Base-by-base conservation (phyloP, 2,797 vertebrate genomes). In the Tenualosa ilisha region DNA sequence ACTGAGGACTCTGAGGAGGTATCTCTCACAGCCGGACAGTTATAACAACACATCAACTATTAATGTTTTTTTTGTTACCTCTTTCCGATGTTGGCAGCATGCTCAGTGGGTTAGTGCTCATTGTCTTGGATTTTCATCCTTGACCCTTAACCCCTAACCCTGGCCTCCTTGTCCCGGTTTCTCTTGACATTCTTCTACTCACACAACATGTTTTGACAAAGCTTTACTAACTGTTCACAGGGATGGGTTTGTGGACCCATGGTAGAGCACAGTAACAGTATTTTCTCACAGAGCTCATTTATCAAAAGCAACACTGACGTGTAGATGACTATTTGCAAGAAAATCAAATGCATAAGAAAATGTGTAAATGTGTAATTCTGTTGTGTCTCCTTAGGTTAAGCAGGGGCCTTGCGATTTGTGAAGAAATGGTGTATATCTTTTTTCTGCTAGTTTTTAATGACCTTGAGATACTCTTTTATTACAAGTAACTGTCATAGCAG, bases 391-490 rank as follows among this genome's bases (percentile, higher is more conserved):
- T 87, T 81, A 61, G 84, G 86, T 84, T 84, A 68, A 86, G 65
- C 85, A 81, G 84, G 88, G 90, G 86, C 85, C 87, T 90, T 92
- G 81, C 86, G 40, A 86, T 82, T 87, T 87, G 86, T 90, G 87
- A 82, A 88, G 81, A 81, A 83, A 83, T 85, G 83, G 82, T 65
- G 83, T 87, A 85, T 85, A 84, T 83, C 83, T 88, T 85, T 61
- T 89, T 89, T 86, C 54, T 87, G 87, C 86, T 88, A 87, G 86
- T 89, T 88, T 89, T 90, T 90, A 88, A 88, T 89, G 87, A 89
- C 85, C 85, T 85, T 63, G 84, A 84, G 82, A 86, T 37, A 87
- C 81, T 72, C 63, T 89, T 90, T 88, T 89, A 82, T 87, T 89
- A 89, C 87, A 84, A 87, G 79, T 90, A 86, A 75, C 87, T 89